Conservation (phyloP, 37 sponge, comb jelly and placozoan genomes). For the Geodia barretti region DNA sequence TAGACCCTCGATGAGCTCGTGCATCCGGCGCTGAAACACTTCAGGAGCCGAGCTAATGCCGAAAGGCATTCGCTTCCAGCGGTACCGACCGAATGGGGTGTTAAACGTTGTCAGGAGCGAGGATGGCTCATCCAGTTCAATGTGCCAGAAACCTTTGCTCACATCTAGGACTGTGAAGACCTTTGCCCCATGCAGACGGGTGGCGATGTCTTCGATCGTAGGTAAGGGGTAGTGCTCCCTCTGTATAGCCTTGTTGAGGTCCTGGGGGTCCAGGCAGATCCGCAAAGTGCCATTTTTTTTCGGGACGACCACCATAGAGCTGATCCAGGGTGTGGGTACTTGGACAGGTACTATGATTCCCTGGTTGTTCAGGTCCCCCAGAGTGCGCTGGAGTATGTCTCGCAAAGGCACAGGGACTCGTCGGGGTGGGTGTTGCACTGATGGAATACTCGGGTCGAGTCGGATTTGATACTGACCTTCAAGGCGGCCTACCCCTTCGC, state of each 20-base stretch:
- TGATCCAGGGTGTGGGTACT: slow-evolving; percentile 53
- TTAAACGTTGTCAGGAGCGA: slow-evolving; percentile 60
- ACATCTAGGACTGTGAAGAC: slow-evolving; percentile 64
- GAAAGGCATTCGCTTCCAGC: slow-evolving; percentile 37
- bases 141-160: slow-evolving; percentile 58
- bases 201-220: slow-evolving; percentile 55
- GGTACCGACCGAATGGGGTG: slow-evolving; percentile 60
- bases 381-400: slow-evolving; percentile 14
- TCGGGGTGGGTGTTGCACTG: slow-evolving; percentile 45
- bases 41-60: slow-evolving; percentile 59
- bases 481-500: slow-evolving; percentile 44
- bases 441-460: slow-evolving; percentile 6
- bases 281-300: slow-evolving; percentile 43
- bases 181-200: slow-evolving; percentile 40
- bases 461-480: slow-evolving; percentile 43
- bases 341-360: slow-evolving; percentile 19
- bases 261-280: slow-evolving; percentile 57
- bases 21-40: slow-evolving; percentile 51
- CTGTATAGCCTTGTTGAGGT: slow-evolving; percentile 56
- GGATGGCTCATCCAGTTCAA: slow-evolving; percentile 45
- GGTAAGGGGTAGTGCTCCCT: slow-evolving; percentile 63
- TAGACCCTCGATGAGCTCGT: slow-evolving; percentile 46
- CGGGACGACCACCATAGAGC: slow-evolving; percentile 44
- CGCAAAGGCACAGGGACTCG: slow-evolving; percentile 30
- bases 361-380: slow-evolving; percentile 18